A percentile compares a stretch with the other conserved stretches of the same genome.
Conservation (phyloP, 2,113 vertebrate genomes). For the Neopipo cinnamomea region DNA sequence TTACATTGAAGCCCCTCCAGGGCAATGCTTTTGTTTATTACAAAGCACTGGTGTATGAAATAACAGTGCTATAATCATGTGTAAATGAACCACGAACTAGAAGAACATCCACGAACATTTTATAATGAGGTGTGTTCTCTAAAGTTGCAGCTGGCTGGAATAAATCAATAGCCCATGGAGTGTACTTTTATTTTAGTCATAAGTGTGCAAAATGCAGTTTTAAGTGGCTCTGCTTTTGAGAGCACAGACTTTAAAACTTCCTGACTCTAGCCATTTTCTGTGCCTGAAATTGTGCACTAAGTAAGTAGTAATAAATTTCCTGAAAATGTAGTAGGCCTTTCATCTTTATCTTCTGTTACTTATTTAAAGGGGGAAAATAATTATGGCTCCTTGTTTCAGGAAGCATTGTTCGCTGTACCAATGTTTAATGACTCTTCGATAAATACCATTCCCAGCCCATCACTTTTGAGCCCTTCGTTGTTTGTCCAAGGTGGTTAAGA, state of each 20-base stretch:
- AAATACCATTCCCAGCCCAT: constrained; percentile 13
- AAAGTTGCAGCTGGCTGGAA: neutral
- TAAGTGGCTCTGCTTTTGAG: neutral
- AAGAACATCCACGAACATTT: neutral
- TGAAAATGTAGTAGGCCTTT: neutral
- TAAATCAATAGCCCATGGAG: constrained; percentile 35
- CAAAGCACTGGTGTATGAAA: constrained; percentile 8
- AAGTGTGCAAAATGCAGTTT: constrained; percentile 13
- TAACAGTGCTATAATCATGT: constrained; percentile 27
- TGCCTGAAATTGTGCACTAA: constrained; percentile 1
- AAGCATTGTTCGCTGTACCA: neutral
- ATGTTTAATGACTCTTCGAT: neutral
- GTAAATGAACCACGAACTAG: constrained; percentile 10
- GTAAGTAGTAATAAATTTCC: constrained; percentile 29
- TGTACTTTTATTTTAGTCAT: constrained; percentile 5
- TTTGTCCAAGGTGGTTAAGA: neutral
- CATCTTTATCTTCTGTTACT: constrained; percentile 32
- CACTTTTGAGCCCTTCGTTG: neutral
- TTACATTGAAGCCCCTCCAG: constrained; percentile 5
- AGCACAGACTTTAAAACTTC: constrained; percentile 20
- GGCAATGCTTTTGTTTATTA: constrained; percentile 26
- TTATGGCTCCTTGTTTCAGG: neutral
- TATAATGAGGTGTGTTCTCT: neutral
- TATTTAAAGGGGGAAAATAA: constrained; percentile 15
- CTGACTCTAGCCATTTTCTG: constrained; percentile 27